These are phyloP conservation scores for Seira sanloemensis DNA, from an alignment of 2,888 invertebrate genomes.

Conservation along the genomic window DNA sequence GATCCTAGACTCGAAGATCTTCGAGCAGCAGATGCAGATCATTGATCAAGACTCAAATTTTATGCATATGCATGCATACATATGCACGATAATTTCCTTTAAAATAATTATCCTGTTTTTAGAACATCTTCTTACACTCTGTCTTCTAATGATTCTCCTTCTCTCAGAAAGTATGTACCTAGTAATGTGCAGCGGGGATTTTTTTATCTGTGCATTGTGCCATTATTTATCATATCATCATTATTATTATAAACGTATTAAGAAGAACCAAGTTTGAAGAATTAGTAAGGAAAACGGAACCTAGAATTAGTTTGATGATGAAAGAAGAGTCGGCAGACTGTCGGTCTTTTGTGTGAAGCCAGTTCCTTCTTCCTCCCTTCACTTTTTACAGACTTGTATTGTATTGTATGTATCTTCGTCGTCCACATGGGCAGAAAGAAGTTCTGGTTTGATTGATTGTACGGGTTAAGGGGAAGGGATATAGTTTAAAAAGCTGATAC, in stretches of 20 bases:
- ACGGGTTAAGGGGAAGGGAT: background rate
- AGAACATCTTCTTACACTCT: background rate
- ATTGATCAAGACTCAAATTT: background rate
- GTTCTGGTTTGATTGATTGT: constrained; percentile 54
- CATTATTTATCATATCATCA: constrained; percentile 31
- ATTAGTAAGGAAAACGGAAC: constrained; percentile 36
- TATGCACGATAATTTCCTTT: background rate
- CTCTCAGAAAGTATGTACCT: background rate
- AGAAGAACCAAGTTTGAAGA: constrained; percentile 19
- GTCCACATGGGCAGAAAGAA: constrained; percentile 2
- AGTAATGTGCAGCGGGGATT: background rate
- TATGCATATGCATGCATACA: constrained; percentile 23
- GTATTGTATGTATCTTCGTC: too few species aligned
- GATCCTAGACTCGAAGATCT: too few species aligned
- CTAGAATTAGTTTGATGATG: constrained; percentile 47
- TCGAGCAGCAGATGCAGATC: background rate
- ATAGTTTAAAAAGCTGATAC: background rate
- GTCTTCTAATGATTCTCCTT: background rate
- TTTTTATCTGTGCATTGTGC: constrained; percentile 30
- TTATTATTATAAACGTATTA: constrained; percentile 47
- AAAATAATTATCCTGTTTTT: constrained; percentile 28
- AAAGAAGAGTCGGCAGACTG: constrained; percentile 55
- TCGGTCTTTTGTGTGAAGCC: constrained; percentile 44
- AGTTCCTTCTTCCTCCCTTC: constrained; percentile 22
- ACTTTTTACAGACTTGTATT: constrained; percentile 6